These are phyloP conservation scores for Drosophila obscura DNA, from an alignment of 1,140 invertebrate species.

Conservation along the genomic window DNA sequence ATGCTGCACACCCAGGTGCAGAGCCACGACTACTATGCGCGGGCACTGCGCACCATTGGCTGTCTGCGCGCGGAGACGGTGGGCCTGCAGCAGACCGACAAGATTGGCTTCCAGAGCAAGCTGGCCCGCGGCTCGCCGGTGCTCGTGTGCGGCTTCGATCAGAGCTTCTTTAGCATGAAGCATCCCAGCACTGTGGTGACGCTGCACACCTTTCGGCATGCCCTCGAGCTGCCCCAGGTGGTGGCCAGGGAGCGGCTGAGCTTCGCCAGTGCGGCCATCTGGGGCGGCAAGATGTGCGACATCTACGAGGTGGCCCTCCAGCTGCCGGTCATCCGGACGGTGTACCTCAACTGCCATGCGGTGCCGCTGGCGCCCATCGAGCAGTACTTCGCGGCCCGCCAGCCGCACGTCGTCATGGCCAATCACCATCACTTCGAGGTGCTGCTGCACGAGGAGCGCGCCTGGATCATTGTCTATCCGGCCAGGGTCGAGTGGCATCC, in stretches of 20 bases:
- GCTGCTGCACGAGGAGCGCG: not conserved
- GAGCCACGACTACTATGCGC: slow-evolving; percentile 21
- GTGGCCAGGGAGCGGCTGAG: slow-evolving; percentile 31
- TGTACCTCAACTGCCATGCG: slow-evolving; percentile 51
- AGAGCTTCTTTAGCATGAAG: slow-evolving; percentile 49
- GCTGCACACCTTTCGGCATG: slow-evolving; percentile 57
- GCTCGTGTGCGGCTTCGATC: slow-evolving; percentile 51
- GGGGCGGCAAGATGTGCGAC: slow-evolving; percentile 49
- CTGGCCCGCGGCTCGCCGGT: slow-evolving; percentile 51
- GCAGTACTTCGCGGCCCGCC: not conserved
- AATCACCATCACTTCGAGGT: slow-evolving; percentile 49
- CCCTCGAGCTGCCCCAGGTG: slow-evolving; percentile 31
- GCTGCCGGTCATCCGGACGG: slow-evolving; percentile 2
- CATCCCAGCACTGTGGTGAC: slow-evolving; percentile 54
- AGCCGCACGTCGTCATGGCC: slow-evolving; percentile 37
- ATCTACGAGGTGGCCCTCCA: slow-evolving; percentile 53
- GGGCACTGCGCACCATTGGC: slow-evolving; percentile 20
- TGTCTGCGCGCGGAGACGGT: slow-evolving; percentile 52
- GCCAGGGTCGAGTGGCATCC: slow-evolving; percentile 30
- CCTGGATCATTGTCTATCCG: slow-evolving; percentile 42
- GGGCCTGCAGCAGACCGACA: slow-evolving; percentile 28
- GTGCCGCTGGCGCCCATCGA: slow-evolving; percentile 26
- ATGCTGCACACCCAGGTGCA: slow-evolving; percentile 43
- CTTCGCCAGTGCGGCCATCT: slow-evolving; percentile 43
- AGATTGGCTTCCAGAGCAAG: slow-evolving; percentile 33